phyloP scores from a whole-genome alignment of 37 sponge, comb jelly and placozoan genomes.

The Diacarnus erythraeanus region DNA sequence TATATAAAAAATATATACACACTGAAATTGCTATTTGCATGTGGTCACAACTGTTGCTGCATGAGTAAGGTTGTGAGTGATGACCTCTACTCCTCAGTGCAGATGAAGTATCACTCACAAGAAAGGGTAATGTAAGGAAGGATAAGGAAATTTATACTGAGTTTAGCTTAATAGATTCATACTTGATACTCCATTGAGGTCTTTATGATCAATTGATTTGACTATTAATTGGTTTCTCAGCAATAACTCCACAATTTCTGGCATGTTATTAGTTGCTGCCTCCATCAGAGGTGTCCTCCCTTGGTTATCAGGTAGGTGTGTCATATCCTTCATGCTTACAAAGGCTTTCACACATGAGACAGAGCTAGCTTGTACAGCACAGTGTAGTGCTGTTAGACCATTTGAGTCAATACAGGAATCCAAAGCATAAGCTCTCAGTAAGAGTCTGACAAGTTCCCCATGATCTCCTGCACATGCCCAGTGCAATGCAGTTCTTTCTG shows the following conservation, averaged over 20 bases:
- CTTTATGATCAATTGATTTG: slow-evolving; percentile 38
- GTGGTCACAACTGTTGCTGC: no score
- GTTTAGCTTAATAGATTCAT: neutral
- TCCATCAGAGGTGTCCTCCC: slow-evolving; percentile 68
- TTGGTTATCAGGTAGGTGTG: slow-evolving; percentile 51
- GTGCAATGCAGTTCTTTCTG: slow-evolving; percentile 71
- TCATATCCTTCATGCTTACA: slow-evolving; percentile 3
- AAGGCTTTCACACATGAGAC: slow-evolving; percentile 25
- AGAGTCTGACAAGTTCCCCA: slow-evolving; percentile 23
- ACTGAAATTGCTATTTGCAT: no score
- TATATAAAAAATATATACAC: no score
- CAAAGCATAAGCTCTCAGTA: slow-evolving; percentile 46
- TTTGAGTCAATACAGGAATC: slow-evolving; percentile 61
- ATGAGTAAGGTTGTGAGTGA: no score
- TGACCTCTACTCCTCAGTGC: no score
- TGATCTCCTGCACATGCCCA: slow-evolving; percentile 48
- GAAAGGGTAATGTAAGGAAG: neutral
- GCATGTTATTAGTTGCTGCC: slow-evolving; percentile 36
- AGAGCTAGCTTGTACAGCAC: slow-evolving; percentile 62
- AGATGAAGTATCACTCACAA: no score
- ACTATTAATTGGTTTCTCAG: slow-evolving; percentile 23
- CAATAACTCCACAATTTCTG: slow-evolving; percentile 34
- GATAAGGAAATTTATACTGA: neutral
- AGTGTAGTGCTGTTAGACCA: slow-evolving; percentile 76
- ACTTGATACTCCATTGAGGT: slow-evolving; percentile 55